Evolutionary conservation across 1,140 invertebrate species (phyloP).

Genomic region (Chironomus tepperi): DNA sequence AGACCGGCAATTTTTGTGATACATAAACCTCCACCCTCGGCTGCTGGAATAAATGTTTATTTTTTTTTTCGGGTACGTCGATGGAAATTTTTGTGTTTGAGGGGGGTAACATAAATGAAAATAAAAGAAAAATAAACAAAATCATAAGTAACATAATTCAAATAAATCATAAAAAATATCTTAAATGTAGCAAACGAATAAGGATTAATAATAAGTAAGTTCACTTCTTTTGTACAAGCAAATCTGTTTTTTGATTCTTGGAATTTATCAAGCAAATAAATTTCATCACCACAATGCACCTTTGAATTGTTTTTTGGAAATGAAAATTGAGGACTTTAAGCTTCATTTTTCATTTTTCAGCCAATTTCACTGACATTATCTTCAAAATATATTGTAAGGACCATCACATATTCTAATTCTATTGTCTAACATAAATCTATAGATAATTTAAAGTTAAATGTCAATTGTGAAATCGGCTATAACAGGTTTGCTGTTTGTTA

Average conservation of each 20-base stretch:
- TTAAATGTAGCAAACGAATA: neutral
- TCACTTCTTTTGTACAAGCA: neutral
- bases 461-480: no score
- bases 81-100: conserved; percentile 34
- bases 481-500: no score
- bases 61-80: conserved; percentile 27
- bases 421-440: no score
- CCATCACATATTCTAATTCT: no score
- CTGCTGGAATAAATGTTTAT: conserved; percentile 32
- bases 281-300: conserved; percentile 6
- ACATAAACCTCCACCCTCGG: conserved; percentile 53
- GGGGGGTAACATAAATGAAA: neutral
- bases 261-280: neutral
- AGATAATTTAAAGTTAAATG: no score
- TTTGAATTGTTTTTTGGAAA: neutral
- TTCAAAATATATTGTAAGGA: no score
- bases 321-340: neutral
- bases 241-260: conserved; percentile 1
- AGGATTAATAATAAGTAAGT: neutral
- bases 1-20: conserved; percentile 55
- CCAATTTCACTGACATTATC: neutral
- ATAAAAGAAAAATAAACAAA: conserved; percentile 21
- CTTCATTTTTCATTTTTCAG: neutral
- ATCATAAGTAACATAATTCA: neutral
- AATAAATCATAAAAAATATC: neutral